These are phyloP conservation scores for Drosophila parvula DNA, from an alignment of 1,140 invertebrate genomes.

Conservation along the genomic window DNA sequence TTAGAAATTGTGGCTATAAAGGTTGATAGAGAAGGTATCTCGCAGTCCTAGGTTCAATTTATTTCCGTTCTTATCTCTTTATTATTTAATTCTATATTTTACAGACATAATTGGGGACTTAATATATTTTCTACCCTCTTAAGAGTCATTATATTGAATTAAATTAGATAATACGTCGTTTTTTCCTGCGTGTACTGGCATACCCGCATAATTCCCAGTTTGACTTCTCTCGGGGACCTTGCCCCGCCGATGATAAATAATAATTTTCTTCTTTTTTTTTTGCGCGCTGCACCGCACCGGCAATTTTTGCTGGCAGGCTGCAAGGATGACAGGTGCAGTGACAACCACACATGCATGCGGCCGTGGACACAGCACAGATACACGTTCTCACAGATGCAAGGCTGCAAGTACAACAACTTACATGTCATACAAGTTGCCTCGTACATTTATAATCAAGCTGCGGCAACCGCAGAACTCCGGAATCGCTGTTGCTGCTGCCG, in stretches of 20 bases:
- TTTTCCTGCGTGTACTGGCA: conserved; percentile 9
- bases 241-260: conserved; percentile 69
- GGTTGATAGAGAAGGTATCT: background rate
- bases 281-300: conserved; percentile 12
- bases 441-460: conserved; percentile 79
- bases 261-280: conserved; percentile 57
- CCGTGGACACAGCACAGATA: conserved; percentile 22
- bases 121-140: too few species aligned
- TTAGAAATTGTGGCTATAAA: background rate
- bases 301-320: conserved; percentile 51
- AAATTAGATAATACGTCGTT: background rate
- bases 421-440: conserved; percentile 73
- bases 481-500: conserved; percentile 21
- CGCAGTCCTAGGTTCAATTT: background rate
- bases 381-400: conserved; percentile 44
- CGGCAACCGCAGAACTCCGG: conserved; percentile 55
- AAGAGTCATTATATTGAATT: background rate
- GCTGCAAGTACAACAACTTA: conserved; percentile 56
- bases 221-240: conserved; percentile 49
- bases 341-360: conserved; percentile 66
- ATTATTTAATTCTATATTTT: background rate
- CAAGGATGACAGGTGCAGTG: conserved; percentile 78
- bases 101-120: rapidly evolving
- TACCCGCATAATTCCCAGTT: conserved; percentile 41
- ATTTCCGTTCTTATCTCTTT: rapidly evolving